These are phyloP conservation scores for Varecia variegata DNA, from an alignment of 2,797 vertebrate species.

Conservation along the genomic window DNA sequence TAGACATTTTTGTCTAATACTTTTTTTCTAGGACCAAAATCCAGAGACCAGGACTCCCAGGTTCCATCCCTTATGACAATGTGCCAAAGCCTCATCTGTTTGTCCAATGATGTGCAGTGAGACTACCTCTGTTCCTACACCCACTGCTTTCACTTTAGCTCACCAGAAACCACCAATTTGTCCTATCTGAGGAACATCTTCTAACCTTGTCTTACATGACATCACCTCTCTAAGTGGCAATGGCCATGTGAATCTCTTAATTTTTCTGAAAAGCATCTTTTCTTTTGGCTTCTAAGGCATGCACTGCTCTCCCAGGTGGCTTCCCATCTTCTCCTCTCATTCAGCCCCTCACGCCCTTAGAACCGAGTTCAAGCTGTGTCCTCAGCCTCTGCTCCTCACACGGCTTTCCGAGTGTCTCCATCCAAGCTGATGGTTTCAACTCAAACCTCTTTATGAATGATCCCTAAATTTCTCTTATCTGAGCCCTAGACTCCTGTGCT, in stretches of 20 bases:
- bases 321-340: neutral
- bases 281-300: neutral
- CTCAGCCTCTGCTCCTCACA: neutral
- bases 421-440: neutral
- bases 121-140: neutral
- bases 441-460: neutral
- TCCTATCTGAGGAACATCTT: neutral
- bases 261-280: neutral
- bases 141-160: neutral
- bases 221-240: neutral
- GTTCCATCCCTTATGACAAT: neutral
- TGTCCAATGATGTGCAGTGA: neutral
- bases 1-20: neutral
- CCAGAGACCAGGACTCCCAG: neutral
- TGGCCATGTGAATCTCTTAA: neutral
- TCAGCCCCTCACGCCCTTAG: neutral
- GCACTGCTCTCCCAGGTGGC: rapidly evolving
- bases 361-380: neutral
- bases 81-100: neutral
- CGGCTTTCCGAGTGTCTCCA: neutral
- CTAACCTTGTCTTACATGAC: neutral
- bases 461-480: neutral
- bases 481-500: neutral
- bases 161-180: neutral
- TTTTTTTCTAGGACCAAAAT: neutral